Percentiles rank a stretch among this genome's conserved stretches.
These are phyloP conservation scores for Mystacornis crossleyi DNA, from an alignment of 2,113 vertebrate genomes.

Conservation along the genomic window DNA sequence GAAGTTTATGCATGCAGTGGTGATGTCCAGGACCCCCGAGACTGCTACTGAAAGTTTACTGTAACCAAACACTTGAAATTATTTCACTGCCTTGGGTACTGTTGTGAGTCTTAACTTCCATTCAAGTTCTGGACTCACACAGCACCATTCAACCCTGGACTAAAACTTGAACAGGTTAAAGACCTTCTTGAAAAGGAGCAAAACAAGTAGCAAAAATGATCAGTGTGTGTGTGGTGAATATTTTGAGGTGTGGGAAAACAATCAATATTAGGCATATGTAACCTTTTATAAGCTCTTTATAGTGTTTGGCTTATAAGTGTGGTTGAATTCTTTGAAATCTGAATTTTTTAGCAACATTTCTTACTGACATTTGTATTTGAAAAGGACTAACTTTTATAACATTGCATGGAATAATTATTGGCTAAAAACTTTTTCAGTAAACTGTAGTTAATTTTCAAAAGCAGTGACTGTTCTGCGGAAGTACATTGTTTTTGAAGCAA, in stretches of 20 bases:
- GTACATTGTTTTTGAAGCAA: neutral
- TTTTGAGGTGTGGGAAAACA: neutral
- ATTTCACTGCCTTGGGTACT: neutral
- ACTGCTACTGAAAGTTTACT: neutral
- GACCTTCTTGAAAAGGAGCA: neutral
- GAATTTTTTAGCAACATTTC: neutral
- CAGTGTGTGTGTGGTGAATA: neutral
- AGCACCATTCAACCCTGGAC: neutral
- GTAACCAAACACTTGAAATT: neutral
- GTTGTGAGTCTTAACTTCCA: neutral
- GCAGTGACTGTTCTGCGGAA: neutral
- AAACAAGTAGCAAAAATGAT: neutral
- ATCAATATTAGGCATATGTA: neutral
- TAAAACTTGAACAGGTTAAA: neutral
- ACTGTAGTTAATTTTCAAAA: neutral
- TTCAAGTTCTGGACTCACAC: neutral
- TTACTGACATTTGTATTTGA: neutral
- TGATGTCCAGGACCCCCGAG: neutral
- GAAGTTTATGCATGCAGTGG: neutral
- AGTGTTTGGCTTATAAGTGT: neutral
- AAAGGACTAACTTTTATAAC: neutral
- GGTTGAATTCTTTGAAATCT: neutral
- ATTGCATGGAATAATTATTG: neutral
- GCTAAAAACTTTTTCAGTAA: neutral
- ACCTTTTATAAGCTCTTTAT: neutral